Base-by-base conservation (phyloP, 92 coral and sea anemone species). In the Umimayanthus chanpuru region DNA sequence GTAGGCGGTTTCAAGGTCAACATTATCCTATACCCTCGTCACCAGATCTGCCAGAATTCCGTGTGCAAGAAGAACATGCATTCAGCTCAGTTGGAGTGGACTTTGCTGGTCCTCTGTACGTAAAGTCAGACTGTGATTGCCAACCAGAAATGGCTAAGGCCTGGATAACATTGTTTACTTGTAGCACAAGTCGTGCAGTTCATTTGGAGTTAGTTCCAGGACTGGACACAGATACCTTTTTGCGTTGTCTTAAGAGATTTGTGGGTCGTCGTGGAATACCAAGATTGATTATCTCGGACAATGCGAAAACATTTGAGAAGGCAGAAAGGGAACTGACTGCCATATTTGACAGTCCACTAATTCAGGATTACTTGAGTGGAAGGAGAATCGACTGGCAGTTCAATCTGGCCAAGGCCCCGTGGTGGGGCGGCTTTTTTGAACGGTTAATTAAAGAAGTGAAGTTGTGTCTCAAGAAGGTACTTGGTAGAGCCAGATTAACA, bases 41-140 rank as follows among this genome's bases (percentile, higher is more conserved):
- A 25, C 85, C 90, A 15, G 85, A 78, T 67, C 23, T 88, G 49
- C 90, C 90, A 25, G 79, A 88, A 10, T 16, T 66, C 70, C 85
- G 90, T 79, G 90, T 88, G 25, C 55, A 64, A 68, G 85, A 64
- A 40, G 90, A 64, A n/a, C 85, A n/a, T 56, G 77, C 90, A 43
- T 87, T 87, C 40, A 78, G 39, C 16, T 44, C 43, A 26, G 77
- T 76, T 0, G 90, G 90, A 38, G 79, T 79, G n/a, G 85, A 79
- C 58, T 79, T 88, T 67, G 90, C 85, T 47, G 78, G 85, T 43
- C 79, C 85, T 1, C 50, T 88, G 3, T 88, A 79, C 25, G 76
- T 44, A 2, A 88, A 65, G 20, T 2, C 40, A 4, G 40, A 78
- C 0, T 47, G 82, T 49, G 5, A 78, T 49, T 47, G 66, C 82